Percentiles rank a stretch among this genome's conserved stretches.
Evolutionary conservation across 2,797 vertebrate genomes (phyloP).

Genomic region (Hypotaenidia philippensis): DNA sequence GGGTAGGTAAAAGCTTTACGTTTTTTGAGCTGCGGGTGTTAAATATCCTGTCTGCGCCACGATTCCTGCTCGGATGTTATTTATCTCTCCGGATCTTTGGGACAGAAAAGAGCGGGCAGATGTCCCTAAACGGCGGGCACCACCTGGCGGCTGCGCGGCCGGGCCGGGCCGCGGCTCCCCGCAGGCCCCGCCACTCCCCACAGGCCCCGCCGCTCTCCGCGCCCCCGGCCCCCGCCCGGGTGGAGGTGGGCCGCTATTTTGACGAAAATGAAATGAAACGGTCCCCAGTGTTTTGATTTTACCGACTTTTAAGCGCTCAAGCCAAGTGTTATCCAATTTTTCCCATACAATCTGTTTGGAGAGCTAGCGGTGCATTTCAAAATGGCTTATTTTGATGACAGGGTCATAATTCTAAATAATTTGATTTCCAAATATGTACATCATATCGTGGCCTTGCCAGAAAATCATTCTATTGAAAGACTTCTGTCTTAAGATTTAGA

Average conservation of each 20-base stretch:
- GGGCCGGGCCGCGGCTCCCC: no score
- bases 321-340: constrained; percentile 70
- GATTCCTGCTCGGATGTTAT: constrained; percentile 62
- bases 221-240: neutral
- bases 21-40: constrained; percentile 69
- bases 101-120: constrained; percentile 20
- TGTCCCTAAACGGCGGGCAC: constrained; percentile 76
- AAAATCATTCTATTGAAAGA: constrained; percentile 53
- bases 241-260: neutral
- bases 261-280: constrained; percentile 54
- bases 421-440: constrained; percentile 74
- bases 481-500: constrained; percentile 39
- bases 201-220: neutral
- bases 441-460: constrained; percentile 44
- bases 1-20: constrained; percentile 69
- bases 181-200: no score
- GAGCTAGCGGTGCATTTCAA: constrained; percentile 66
- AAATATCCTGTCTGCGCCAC: constrained; percentile 61
- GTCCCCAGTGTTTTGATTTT: constrained; percentile 53
- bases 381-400: constrained; percentile 75
- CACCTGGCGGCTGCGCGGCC: constrained; percentile 73
- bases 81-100: constrained; percentile 4
- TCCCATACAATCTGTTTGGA: constrained; percentile 54
- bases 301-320: constrained; percentile 44
- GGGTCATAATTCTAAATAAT: constrained; percentile 74